These are phyloP conservation scores for Copsychus sechellarum DNA, from an alignment of 2,113 vertebrate species.

Conservation along the genomic window DNA sequence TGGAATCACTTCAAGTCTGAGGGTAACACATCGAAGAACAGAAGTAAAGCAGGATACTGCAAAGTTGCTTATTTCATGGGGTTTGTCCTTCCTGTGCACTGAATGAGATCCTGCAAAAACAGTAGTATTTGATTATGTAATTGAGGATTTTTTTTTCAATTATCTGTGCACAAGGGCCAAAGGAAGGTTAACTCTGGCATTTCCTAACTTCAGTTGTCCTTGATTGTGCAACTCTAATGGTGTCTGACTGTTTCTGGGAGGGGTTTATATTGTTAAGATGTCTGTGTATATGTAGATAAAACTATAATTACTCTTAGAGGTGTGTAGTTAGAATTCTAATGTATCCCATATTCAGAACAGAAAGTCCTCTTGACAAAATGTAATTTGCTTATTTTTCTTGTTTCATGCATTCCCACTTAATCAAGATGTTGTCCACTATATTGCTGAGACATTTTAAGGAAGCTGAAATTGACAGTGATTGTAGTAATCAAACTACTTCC, in stretches of 20 bases:
- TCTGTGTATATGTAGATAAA: background rate
- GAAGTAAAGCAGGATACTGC: slow-evolving; percentile 5
- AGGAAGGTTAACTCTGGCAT: slow-evolving; percentile 53
- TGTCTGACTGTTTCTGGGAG: background rate
- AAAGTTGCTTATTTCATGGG: slow-evolving; percentile 18
- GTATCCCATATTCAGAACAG: background rate
- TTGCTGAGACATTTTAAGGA: slow-evolving; percentile 45
- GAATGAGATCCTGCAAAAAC: slow-evolving; percentile 25
- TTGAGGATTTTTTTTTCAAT: slow-evolving; percentile 11
- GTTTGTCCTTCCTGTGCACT: slow-evolving; percentile 58
- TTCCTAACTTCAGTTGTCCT: slow-evolving; percentile 39
- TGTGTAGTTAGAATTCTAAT: background rate
- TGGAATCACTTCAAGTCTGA: background rate
- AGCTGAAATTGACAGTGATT: slow-evolving; percentile 52
- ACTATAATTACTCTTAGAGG: background rate
- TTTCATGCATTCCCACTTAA: slow-evolving; percentile 5
- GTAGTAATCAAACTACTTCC: slow-evolving; percentile 48
- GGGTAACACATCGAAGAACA: background rate
- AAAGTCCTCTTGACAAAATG: slow-evolving; percentile 9
- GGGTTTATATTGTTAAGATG: background rate
- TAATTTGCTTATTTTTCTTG: slow-evolving; percentile 12
- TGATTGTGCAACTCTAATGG: slow-evolving; percentile 11
- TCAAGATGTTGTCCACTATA: slow-evolving; percentile 34
- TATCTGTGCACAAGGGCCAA: slow-evolving; percentile 33
- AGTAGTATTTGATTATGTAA: slow-evolving; percentile 29